Evolutionary conservation across 2,113 vertebrate genomes (phyloP).

Genomic region (Ophthalmolycus amberensis): DNA sequence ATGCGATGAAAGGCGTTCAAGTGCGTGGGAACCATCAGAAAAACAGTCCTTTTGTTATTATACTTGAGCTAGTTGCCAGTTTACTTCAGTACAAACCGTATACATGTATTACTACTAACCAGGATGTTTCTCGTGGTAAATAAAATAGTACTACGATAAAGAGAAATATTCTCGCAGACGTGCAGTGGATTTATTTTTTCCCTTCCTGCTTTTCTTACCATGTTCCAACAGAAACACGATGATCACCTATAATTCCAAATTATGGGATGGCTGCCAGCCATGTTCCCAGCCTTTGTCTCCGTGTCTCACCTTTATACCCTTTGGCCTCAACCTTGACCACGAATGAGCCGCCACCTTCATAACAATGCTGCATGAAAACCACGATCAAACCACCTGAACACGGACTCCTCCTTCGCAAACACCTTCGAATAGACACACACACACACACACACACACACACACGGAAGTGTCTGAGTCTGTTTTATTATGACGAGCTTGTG

Average conservation of each 20-base stretch:
- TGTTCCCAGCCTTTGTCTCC: constrained; percentile 63
- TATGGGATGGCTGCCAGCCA: constrained; percentile 47
- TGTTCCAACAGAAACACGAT: constrained; percentile 58
- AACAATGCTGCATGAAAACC: constrained; percentile 44
- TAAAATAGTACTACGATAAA: not conserved
- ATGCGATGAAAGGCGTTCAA: not conserved
- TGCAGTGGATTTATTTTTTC: not conserved
- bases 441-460: constrained; percentile 23
- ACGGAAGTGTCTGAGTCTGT: constrained; percentile 49
- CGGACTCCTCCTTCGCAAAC: constrained; percentile 33
- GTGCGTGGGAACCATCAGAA: not conserved
- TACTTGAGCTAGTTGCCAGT: not conserved
- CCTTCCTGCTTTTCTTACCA: constrained; percentile 17
- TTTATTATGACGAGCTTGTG: constrained; percentile 78
- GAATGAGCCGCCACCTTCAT: constrained; percentile 47
- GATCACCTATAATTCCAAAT: constrained; percentile 71
- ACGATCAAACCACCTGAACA: constrained; percentile 43
- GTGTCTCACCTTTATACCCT: constrained; percentile 55
- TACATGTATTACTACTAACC: not conserved
- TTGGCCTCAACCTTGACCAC: constrained; percentile 66
- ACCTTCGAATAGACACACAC: constrained; percentile 15
- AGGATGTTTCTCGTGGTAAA: not conserved
- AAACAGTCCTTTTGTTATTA: too few relatives aligned
- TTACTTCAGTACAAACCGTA: not conserved
- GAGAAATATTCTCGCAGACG: not conserved